Evolutionary conservation across 92 coral and sea anemone species (phyloP).

Genomic region (Montipora capitata): DNA sequence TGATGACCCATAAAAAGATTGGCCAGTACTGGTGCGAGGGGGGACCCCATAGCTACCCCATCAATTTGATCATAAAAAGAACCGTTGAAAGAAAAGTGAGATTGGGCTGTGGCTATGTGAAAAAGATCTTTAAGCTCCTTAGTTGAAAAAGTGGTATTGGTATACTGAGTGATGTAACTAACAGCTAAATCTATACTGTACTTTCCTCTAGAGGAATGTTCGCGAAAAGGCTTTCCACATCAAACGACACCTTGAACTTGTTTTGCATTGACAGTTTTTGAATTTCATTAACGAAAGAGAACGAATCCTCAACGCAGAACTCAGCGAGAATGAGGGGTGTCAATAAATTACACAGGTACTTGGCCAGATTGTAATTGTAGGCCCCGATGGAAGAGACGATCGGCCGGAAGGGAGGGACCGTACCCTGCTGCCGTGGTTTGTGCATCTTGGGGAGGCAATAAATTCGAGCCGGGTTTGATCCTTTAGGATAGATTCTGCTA

Average conservation of each 20-base stretch:
- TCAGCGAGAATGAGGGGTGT: neutral
- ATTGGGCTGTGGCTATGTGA: neutral
- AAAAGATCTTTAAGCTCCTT: neutral
- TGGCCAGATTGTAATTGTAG: neutral
- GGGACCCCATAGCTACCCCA: no score
- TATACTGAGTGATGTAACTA: no score
- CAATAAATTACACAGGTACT: neutral
- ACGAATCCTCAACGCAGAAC: neutral
- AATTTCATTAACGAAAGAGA: neutral
- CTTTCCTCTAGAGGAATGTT: neutral
- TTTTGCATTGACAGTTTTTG: no score
- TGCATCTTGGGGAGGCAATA: neutral
- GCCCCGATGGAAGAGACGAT: neutral
- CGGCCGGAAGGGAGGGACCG: neutral
- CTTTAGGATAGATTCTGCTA: neutral
- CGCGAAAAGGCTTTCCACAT: neutral
- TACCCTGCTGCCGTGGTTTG: neutral
- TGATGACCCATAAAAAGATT: no score
- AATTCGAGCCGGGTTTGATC: neutral
- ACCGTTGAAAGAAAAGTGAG: neutral
- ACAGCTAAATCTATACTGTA: no score
- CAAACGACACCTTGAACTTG: neutral
- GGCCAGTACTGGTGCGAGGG: no score
- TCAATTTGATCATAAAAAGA: no score
- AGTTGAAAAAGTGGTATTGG: no score